Evolutionary conservation across 1,140 invertebrate species (phyloP), one percentile per base, ranked within the genome.

Genomic region (Diachasmimorpha longicaudata): DNA sequence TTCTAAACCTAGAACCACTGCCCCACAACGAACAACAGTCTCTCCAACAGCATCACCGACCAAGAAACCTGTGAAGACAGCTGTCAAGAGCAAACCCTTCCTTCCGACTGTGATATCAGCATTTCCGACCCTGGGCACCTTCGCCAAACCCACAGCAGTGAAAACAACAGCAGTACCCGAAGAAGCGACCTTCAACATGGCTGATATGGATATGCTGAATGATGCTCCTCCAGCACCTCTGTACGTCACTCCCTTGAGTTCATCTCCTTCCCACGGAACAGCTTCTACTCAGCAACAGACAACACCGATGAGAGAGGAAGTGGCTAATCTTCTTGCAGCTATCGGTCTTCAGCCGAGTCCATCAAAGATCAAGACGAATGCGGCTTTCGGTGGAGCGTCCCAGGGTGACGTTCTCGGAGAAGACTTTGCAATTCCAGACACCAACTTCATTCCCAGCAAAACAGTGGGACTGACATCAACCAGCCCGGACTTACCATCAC

Each of bases 251-350:
- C 85, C 88, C 0, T 76, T 83, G 80, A 67, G 81, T 19, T 77
- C 9, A 3, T 31, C 31, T 6, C 31, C 31, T 31, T 31, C 31
- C 2, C 31, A 31, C 2, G 31, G 31, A 31, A 74, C 75, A 8
- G 81, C 31, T n/a, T 73, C 82, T 82, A 25, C 80, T 23, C 13
- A 16, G 0, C 66, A 6, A 36, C 16, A 78, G 0, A 39, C 68
- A 16, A 75, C 63, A 3, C 74, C 79, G 0, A 85, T 90, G 67
- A 86, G 86, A 23, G 79, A 85, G 23, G 85, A 90, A 31, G 83
- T 89, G 1, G 83, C 87, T 77, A 82, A 88, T 9, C 77, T 90
- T 3, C 72, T 90, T 3, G 84, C 86, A 8, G 87, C 87, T 0
- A 85, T 90, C 10, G 89, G 89, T 1, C 75, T 90, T 0, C 76